phyloP scores from a whole-genome alignment of 2,113 vertebrate species.

The Gallinago undulata region DNA sequence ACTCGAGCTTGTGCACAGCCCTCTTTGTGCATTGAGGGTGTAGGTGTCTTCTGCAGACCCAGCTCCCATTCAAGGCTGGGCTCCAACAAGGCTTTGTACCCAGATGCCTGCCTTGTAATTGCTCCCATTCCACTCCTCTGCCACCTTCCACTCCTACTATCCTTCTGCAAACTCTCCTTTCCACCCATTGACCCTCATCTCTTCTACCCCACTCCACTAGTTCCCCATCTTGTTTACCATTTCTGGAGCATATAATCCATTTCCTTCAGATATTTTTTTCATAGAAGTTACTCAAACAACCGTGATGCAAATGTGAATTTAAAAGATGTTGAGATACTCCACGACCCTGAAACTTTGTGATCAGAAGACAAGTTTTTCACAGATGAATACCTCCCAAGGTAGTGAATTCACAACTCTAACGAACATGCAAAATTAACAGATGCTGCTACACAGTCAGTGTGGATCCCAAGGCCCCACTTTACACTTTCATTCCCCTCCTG shows the following conservation, averaged over 20 bases:
- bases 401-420: neutral
- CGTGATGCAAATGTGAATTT: neutral
- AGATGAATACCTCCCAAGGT: neutral
- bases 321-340: neutral
- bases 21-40: rapidly evolving
- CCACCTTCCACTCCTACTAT: neutral
- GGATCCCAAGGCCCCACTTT: neutral
- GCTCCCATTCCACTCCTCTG: neutral
- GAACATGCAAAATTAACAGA: neutral
- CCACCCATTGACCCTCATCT: neutral
- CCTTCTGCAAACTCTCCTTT: neutral
- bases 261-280: neutral
- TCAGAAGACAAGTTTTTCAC: neutral
- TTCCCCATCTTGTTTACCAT: neutral
- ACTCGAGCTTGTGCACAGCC: neutral
- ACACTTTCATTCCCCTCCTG: neutral
- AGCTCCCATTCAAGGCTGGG: neutral
- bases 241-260: neutral
- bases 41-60: neutral
- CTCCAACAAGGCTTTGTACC: neutral
- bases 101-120: neutral
- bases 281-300: neutral
- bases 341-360: neutral
- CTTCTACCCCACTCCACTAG: neutral
- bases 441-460: too few relatives aligned